phyloP scores from a whole-genome alignment of 2,888 invertebrate species.

The Campoplex capitator region DNA sequence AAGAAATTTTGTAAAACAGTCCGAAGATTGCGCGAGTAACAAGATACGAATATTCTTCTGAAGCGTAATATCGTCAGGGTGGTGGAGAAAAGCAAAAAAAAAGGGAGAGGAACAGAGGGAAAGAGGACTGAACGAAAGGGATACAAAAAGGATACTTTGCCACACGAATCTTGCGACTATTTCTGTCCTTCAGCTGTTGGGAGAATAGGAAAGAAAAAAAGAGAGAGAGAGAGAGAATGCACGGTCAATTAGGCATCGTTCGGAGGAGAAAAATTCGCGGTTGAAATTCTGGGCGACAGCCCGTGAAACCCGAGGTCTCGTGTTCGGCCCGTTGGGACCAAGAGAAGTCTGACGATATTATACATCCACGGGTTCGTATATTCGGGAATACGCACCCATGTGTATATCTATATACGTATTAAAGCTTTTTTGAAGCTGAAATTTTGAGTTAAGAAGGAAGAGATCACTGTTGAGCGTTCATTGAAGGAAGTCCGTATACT shows the following conservation, averaged over 20 bases:
- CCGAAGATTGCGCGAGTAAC: slow-evolving; percentile 40
- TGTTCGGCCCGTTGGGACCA: slow-evolving; percentile 76
- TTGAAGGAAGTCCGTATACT: slow-evolving; percentile 78
- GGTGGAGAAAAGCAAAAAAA: slow-evolving; percentile 25
- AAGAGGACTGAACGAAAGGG: not conserved
- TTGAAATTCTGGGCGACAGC: slow-evolving; percentile 83
- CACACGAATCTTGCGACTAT: not conserved
- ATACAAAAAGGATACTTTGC: slow-evolving; percentile 17
- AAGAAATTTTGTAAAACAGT: slow-evolving; percentile 15
- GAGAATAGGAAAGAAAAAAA: not conserved
- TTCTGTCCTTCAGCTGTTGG: not conserved
- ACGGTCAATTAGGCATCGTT: slow-evolving; percentile 82
- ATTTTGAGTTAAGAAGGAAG: slow-evolving; percentile 54
- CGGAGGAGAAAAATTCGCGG: slow-evolving; percentile 77
- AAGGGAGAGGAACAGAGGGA: not conserved
- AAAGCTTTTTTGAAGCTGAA: slow-evolving; percentile 37
- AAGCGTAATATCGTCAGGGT: slow-evolving; percentile 57
- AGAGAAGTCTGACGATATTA: slow-evolving; percentile 56
- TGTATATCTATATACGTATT: not conserved
- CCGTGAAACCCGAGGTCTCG: slow-evolving; percentile 80
- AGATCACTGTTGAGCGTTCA: slow-evolving; percentile 67
- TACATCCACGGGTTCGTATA: not conserved
- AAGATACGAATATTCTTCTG: slow-evolving; percentile 42
- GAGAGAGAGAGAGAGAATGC: slow-evolving; percentile 4
- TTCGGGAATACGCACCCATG: not conserved